phyloP scores from a whole-genome alignment of 2,888 invertebrate species.

The Lithodes maja region DNA sequence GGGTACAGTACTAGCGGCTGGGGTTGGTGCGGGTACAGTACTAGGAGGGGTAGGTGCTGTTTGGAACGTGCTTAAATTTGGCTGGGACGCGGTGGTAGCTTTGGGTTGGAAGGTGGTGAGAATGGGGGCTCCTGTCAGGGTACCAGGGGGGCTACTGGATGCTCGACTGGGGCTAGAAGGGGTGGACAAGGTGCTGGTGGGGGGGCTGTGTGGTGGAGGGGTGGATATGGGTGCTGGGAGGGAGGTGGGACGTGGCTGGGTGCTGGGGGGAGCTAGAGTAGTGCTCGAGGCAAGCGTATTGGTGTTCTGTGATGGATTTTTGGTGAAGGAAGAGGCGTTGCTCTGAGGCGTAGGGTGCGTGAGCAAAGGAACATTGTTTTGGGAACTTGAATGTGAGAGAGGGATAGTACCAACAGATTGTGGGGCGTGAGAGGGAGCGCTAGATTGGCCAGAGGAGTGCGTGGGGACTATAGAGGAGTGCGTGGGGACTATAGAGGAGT shows the following conservation, averaged over 20 bases:
- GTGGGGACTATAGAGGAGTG: too few species aligned
- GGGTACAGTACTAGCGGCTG: neutral
- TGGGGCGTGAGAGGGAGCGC: too few species aligned
- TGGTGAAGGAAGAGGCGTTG: too few species aligned
- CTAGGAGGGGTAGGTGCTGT: neutral
- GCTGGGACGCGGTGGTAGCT: neutral
- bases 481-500: too few species aligned
- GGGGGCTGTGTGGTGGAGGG: neutral
- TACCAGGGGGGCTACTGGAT: neutral
- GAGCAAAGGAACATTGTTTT: too few species aligned
- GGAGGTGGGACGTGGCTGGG: neutral
- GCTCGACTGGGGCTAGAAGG: neutral
- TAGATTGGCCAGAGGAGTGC: too few species aligned
- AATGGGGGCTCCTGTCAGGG: neutral
- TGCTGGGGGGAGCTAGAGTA: neutral
- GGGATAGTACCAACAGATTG: too few species aligned
- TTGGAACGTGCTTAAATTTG: neutral
- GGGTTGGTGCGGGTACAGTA: neutral
- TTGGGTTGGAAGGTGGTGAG: neutral
- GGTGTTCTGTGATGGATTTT: neutral
- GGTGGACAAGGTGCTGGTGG: neutral
- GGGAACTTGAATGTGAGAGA: too few species aligned
- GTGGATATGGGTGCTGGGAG: too few species aligned
- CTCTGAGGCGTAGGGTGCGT: too few species aligned
- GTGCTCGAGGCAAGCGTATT: neutral